phyloP scores from a whole-genome alignment of 2,113 vertebrate genomes.

The Oreochromis aureus region DNA sequence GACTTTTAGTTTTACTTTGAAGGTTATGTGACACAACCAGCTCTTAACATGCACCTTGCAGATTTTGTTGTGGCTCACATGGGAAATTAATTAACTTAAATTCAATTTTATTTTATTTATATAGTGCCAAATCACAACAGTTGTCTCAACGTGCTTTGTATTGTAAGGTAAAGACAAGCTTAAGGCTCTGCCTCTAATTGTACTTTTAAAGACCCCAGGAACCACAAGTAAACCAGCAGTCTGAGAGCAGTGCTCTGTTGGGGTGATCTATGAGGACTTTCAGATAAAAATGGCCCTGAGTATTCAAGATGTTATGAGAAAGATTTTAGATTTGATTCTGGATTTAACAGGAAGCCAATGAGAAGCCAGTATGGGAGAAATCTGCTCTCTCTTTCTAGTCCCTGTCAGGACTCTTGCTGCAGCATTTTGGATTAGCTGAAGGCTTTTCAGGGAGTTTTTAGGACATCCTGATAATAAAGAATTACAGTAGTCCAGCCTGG shows the following conservation, averaged over 20 bases:
- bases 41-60: neutral
- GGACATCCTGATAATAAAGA: too few relatives aligned
- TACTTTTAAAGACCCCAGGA: neutral
- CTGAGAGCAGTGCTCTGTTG: neutral
- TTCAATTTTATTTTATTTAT: neutral
- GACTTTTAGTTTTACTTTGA: neutral
- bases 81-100: neutral
- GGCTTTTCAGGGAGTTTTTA: rapidly evolving
- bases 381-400: neutral
- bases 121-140: neutral
- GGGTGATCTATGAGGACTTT: neutral
- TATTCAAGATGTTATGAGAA: neutral
- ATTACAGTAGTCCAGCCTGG: too few relatives aligned
- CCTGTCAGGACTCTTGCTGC: neutral
- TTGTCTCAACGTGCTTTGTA: neutral
- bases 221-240: neutral
- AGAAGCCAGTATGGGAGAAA: neutral
- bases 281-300: neutral
- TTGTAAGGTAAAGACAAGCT: neutral
- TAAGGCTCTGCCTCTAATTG: neutral
- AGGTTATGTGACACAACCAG: neutral
- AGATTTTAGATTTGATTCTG: rapidly evolving
- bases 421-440: rapidly evolving
- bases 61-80: neutral
- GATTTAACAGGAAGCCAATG: neutral